Percentiles rank a stretch among this genome's conserved stretches.
Evolutionary conservation across 2,797 vertebrate species (phyloP).

Genomic region (Phataginus tetradactyla): DNA sequence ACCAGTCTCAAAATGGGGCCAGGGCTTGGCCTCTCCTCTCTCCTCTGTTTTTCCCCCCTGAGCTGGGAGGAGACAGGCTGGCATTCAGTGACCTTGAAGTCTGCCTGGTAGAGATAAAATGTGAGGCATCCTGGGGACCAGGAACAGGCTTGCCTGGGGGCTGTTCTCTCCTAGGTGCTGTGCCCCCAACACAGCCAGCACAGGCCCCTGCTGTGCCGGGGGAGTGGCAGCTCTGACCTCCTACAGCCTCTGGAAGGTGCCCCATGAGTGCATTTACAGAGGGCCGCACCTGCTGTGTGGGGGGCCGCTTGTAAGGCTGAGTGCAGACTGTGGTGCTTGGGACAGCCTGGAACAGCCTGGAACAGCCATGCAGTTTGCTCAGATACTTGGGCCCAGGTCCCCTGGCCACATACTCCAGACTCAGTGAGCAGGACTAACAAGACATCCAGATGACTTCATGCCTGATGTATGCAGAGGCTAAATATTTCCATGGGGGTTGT

Average conservation of each 20-base stretch:
- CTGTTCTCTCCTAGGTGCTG: not conserved
- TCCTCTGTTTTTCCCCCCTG: not conserved
- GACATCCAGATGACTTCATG: not conserved
- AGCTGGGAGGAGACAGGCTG: not conserved
- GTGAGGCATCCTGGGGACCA: not conserved
- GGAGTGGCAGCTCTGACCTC: not conserved
- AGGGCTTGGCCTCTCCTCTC: not conserved
- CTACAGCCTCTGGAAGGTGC: not conserved
- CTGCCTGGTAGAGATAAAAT: not conserved
- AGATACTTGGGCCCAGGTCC: not conserved
- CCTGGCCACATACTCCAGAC: not conserved
- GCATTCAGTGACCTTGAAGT: not conserved
- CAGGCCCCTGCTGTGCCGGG: not conserved
- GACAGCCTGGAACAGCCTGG: not conserved
- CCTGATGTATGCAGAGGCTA: not conserved
- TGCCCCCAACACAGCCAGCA: not conserved
- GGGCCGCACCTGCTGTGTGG: not conserved
- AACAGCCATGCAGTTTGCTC: not conserved
- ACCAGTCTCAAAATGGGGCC: not conserved
- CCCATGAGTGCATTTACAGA: not conserved
- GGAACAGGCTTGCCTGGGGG: not conserved
- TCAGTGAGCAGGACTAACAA: not conserved
- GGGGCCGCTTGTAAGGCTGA: not conserved
- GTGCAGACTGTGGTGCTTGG: fast-evolving
- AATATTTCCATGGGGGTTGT: not conserved